Base-by-base conservation (phyloP, 2,797 vertebrate genomes). In the Tamandua tetradactyla region DNA sequence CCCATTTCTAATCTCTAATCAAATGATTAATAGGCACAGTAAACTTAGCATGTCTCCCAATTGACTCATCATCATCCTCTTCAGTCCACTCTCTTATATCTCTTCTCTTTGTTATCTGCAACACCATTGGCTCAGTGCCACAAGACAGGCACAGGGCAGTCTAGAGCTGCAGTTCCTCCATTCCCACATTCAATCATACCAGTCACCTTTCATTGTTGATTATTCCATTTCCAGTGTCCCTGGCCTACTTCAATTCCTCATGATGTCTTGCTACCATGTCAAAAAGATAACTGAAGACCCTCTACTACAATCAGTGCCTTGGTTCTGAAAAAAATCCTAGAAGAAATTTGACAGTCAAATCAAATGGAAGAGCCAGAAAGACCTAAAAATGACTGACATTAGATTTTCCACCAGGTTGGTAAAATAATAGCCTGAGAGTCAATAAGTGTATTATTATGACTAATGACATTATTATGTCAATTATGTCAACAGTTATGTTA, bases 391-490 rank as follows among this genome's bases (percentile, higher is more conserved):
- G 64, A 49, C 17, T 30, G 14, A 42, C 89, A 7, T 76, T 87
- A 76, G 32, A 61, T 66, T 96, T 95, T 74, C 76, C 10, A 85
- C n/a, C 42, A 87, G 62, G 30, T 81, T 87, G 22, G 6, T 75
- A 92, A 40, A 87, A 91, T 35, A 52, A 35, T 76, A 44, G 37
- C 75, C n/a, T 78, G 68, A 55, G 44, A 95, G 80, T 84, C 22
- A 89, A 87, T 37, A 83, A 80, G 84, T 87, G 87, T 3, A 7
- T 75, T 52, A 79, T 87, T 82, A 96, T 49, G 22, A 80, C 64
- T 83, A 82, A 92, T 76, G 75, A 83, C 75, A 49, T 37, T 81
- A 95, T 93, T 84, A 76, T 76, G 93, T 68, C 62, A 87, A 92
- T 92, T 30, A 68, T 62, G 27, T 12, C 61, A 87, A 89, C 69